Conservation (phyloP, 2,113 vertebrate species). For the Corythornis madagascariensis region DNA sequence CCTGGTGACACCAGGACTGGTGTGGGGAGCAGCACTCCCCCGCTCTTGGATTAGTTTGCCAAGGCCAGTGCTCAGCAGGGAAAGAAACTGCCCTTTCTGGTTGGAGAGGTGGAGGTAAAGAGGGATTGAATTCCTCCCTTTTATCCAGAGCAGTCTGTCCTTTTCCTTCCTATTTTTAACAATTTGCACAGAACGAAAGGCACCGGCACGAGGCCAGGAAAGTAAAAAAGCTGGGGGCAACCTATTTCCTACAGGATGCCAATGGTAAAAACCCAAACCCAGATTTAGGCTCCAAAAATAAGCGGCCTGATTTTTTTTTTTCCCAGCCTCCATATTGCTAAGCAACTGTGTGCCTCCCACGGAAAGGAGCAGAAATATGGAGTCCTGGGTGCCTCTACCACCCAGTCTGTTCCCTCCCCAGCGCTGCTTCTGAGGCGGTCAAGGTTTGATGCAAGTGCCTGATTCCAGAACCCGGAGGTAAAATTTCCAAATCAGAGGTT, state of each 20-base stretch:
- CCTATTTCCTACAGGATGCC: background rate
- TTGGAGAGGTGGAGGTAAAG: background rate
- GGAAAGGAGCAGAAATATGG: background rate
- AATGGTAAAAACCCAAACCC: constrained; percentile 11
- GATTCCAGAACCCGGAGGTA: background rate
- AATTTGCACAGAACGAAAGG: background rate
- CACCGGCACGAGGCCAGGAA: accelerated
- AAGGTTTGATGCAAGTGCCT: background rate
- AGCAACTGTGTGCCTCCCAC: background rate
- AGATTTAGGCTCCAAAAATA: constrained; percentile 66
- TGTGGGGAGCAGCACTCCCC: background rate
- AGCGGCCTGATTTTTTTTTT: background rate
- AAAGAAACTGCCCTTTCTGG: background rate
- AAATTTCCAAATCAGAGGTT: background rate
- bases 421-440: accelerated
- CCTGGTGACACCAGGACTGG: background rate
- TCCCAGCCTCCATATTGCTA: background rate
- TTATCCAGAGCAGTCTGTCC: background rate
- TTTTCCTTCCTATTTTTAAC: background rate
- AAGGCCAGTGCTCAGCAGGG: background rate
- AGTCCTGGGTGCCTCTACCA: background rate
- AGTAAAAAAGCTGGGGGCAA: background rate
- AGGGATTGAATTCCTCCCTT: background rate
- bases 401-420: background rate
- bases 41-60: background rate